Evolutionary conservation across 2,888 invertebrate species (phyloP), one percentile per base, ranked within the genome.

Genomic region (Ormyrus rosae): DNA sequence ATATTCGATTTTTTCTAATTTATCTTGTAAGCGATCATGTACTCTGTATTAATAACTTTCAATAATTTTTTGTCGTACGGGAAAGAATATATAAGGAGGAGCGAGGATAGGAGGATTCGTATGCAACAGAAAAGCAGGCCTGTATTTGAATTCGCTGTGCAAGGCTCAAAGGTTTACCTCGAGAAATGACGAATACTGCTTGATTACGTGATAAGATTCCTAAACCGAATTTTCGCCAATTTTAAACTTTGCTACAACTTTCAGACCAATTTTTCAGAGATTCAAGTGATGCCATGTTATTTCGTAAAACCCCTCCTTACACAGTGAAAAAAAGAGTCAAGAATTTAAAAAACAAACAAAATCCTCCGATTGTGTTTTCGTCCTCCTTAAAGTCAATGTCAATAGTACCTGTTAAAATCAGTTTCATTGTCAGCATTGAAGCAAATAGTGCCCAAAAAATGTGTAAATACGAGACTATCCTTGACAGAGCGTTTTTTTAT

Each of bases 381-480:
- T 82, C 74, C 78, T 74, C 64, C 10, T 76, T 68, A 70, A 46
- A 64, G 11, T 80, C 10, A 80, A 77, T 74, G 74, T 80, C 51
- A 74, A 79, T 72, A 61, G 74, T 80, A 82, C 77, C 80, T 80
- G 74, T 80, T 68, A 1, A 72, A 79, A 79, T 72, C 58, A 76
- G 19, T 79, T 76, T 65, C 61, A 67, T 78, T 11, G 46, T 58
- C 53, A 51, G 34, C 46, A 69, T 77, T 76, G 51, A 76, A 78
- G 51, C 61, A 56, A 55, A 67, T 74, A 75, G 56, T 75, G 68
- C 60, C 56, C 68, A 75, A 75, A 73, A 78, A 76, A 45, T 7
- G 56, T 80, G 74, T 67, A 82, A 70, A 82, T 78, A 80, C 9
- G 77, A 69, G 46, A 53, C 61, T 71, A 61, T 50, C 10, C n/a